A percentile compares a stretch with the other conserved stretches of the same genome.
phyloP scores from a whole-genome alignment of 92 coral and sea anemone genomes.

The Parazoanthus atlanticus region DNA sequence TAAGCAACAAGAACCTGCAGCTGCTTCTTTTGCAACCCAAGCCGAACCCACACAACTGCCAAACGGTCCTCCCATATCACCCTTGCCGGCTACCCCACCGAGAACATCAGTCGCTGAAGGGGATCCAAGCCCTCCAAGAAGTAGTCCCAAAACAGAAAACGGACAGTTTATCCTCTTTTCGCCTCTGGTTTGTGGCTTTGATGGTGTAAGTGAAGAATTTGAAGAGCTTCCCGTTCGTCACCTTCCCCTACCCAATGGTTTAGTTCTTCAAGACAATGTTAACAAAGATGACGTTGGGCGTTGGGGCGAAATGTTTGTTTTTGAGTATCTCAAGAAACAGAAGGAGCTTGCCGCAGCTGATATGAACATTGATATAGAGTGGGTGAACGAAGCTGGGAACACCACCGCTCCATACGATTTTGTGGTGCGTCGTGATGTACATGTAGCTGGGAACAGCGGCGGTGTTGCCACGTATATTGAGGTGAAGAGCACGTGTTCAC shows the following conservation, averaged over 20 bases:
- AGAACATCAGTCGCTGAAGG: slow-evolving; percentile 1
- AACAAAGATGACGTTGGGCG: slow-evolving; percentile 82
- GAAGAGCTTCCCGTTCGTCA: slow-evolving; percentile 70
- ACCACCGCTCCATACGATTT: slow-evolving; percentile 82
- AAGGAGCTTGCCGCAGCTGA: slow-evolving; percentile 6
- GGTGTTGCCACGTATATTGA: slow-evolving; percentile 62
- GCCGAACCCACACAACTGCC: background rate
- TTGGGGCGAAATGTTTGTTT: slow-evolving; percentile 85
- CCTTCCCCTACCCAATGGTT: slow-evolving; percentile 43
- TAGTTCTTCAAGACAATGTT: slow-evolving; percentile 51
- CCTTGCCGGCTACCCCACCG: background rate
- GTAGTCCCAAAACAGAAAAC: background rate
- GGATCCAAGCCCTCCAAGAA: background rate
- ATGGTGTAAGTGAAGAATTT: slow-evolving; percentile 49
- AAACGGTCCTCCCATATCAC: background rate
- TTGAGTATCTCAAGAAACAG: slow-evolving; percentile 59
- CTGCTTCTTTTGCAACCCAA: background rate
- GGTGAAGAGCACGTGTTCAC: slow-evolving; percentile 80
- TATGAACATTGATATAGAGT: slow-evolving; percentile 49
- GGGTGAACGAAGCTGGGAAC: slow-evolving; percentile 75
- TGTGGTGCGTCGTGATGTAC: slow-evolving; percentile 54
- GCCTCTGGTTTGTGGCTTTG: slow-evolving; percentile 14
- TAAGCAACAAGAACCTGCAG: background rate
- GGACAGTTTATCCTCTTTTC: slow-evolving; percentile 24
- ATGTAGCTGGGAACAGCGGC: background rate